Evolutionary conservation across 2,888 invertebrate species (phyloP).

Genomic region (Polyommatus icarus): DNA sequence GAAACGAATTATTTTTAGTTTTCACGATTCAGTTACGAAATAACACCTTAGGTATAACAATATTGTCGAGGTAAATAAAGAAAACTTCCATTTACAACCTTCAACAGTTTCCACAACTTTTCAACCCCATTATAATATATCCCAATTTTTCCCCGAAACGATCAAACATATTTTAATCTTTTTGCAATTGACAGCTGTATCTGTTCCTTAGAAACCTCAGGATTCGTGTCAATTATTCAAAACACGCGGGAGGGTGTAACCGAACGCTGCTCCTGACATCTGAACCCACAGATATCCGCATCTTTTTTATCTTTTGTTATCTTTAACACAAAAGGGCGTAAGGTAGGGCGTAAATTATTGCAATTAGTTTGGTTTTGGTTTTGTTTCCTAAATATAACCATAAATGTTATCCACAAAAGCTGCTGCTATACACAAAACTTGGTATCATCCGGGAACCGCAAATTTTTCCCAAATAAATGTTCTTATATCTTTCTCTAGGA

Average conservation of each 20-base stretch:
- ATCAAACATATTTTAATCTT: constrained; percentile 24
- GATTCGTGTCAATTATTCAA: constrained; percentile 26
- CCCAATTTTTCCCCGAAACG: neutral
- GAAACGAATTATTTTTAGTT: no score
- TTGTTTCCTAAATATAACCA: neutral
- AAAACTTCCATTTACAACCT: neutral
- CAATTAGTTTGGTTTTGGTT: neutral
- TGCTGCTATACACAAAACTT: no score
- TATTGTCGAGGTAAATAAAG: neutral
- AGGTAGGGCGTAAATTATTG: neutral
- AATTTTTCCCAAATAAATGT: no score
- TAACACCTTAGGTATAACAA: no score
- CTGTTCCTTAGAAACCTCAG: neutral
- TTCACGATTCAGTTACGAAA: no score
- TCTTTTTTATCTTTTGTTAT: neutral
- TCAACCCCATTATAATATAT: constrained; percentile 1
- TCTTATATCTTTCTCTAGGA: no score
- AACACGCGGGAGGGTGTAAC: neutral
- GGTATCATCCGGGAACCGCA: no score
- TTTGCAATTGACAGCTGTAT: constrained; percentile 18
- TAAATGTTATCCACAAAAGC: no score
- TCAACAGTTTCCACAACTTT: neutral
- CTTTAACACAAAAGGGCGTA: neutral
- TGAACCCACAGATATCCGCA: neutral
- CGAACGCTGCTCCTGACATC: constrained; percentile 6